Percentiles rank a stretch among this genome's conserved stretches.
Evolutionary conservation across 2,113 vertebrate genomes (phyloP).

Genomic region (Bos taurus): ARS-UCD2.0 NC_037348.1:26560501-26561000

Average conservation of each 20-base stretch:
- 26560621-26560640: neutral
- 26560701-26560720: slow-evolving; percentile 9
- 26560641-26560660: neutral
- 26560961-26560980: neutral
- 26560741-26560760: neutral
- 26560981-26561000: neutral
- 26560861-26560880: neutral
- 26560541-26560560: neutral
- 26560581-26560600: neutral
- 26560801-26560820: neutral
- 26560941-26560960: neutral
- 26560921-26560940: neutral
- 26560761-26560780: neutral
- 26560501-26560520: neutral
- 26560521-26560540: neutral
- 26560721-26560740: slow-evolving; percentile 43
- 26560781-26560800: neutral
- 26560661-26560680: neutral
- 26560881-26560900: neutral
- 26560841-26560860: neutral
- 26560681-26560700: neutral
- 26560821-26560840: neutral
- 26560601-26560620: neutral
- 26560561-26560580: neutral
- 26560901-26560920: neutral